Evolutionary conservation across 2,113 vertebrate genomes (phyloP).

Genomic region (Microtus richardsoni): DNA sequence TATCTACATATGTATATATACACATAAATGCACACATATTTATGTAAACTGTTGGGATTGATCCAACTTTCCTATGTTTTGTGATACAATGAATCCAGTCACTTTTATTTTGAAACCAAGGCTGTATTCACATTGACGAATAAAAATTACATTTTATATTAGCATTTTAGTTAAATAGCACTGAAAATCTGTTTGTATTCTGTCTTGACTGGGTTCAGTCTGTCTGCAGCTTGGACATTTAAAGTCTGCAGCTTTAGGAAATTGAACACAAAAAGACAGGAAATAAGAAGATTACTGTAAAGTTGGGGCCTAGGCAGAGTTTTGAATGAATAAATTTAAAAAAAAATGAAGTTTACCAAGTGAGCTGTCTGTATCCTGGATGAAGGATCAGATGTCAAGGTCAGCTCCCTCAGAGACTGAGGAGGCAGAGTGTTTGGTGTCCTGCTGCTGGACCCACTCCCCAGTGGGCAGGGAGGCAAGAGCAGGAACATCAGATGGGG

Average conservation of each 20-base stretch:
- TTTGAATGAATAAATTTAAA: background rate
- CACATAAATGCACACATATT: background rate
- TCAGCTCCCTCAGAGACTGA: background rate
- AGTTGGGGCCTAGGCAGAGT: background rate
- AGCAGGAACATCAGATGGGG: background rate
- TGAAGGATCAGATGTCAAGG: background rate
- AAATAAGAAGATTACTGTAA: background rate
- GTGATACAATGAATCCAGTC: background rate
- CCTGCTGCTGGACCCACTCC: background rate
- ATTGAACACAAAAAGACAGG: background rate
- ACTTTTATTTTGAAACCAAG: background rate
- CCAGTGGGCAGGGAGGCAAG: background rate
- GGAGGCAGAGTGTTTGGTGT: background rate
- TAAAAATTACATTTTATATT: conserved; percentile 9
- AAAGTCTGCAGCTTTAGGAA: background rate
- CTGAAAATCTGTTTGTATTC: background rate
- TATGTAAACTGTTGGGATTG: background rate
- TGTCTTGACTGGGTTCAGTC: background rate
- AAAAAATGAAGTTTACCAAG: background rate
- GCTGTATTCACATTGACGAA: background rate
- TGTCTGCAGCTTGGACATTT: background rate
- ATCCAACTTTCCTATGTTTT: background rate
- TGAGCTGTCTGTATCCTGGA: background rate
- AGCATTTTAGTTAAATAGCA: background rate
- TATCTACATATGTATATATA: background rate